These are phyloP conservation scores for Sylvilagus bachmani DNA, from an alignment of 2,113 vertebrate genomes.

Conservation along the genomic window DNA sequence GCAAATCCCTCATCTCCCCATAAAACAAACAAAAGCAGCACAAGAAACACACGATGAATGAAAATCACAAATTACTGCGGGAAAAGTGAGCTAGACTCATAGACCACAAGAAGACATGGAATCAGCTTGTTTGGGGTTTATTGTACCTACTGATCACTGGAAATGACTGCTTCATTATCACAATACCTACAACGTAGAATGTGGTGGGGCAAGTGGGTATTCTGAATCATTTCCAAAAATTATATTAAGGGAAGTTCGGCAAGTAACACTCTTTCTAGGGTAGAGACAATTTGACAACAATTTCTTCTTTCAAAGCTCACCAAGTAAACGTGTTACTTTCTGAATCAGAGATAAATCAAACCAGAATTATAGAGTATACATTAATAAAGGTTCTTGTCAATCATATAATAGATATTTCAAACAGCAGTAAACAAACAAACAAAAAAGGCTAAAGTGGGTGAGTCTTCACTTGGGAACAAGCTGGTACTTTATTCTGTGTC, in stretches of 20 bases:
- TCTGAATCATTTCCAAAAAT: constrained; percentile 60
- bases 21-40: not conserved
- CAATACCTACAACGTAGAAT: not conserved
- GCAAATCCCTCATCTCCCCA: not conserved
- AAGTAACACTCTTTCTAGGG: constrained; percentile 38
- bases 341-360: constrained; percentile 58
- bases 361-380: constrained; percentile 1
- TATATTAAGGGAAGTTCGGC: constrained; percentile 25
- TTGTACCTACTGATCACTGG: not conserved
- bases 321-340: constrained; percentile 39
- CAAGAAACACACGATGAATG: not conserved
- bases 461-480: constrained; percentile 7
- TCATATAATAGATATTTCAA: constrained; percentile 33
- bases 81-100: constrained; percentile 3
- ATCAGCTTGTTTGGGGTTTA: not conserved
- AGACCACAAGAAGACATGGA: not conserved
- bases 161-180: constrained; percentile 42
- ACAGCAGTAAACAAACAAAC: not conserved
- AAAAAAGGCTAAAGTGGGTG: not conserved
- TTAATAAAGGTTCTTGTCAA: not conserved
- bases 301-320: constrained; percentile 31
- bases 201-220: not conserved
- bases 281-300: constrained; percentile 54
- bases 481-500: not conserved
- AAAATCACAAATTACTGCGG: constrained; percentile 23